These are phyloP conservation scores for Saturnia japonica DNA, from an alignment of 2,888 invertebrate species.

Conservation along the genomic window DNA sequence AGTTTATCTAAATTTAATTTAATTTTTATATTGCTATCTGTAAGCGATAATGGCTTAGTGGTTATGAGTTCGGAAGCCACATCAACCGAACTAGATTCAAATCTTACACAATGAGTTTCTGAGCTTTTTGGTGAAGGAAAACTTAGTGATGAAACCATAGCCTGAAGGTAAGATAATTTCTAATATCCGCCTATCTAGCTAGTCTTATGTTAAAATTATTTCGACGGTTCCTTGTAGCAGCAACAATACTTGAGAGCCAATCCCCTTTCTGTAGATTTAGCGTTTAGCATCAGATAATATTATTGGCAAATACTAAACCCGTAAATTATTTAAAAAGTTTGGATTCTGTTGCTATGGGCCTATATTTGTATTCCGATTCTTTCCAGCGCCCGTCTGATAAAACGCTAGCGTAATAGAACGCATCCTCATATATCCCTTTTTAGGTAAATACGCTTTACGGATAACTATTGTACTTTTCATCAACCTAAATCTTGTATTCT, in stretches of 20 bases:
- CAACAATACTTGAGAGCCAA: too few relatives aligned
- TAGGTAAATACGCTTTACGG: not conserved
- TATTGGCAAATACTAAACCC: too few relatives aligned
- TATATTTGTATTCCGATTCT: not conserved
- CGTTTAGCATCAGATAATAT: too few relatives aligned
- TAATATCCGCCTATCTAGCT: not conserved
- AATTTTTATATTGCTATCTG: not conserved
- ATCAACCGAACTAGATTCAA: not conserved
- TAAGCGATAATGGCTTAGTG: not conserved
- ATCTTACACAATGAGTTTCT: too few relatives aligned
- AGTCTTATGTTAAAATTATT: not conserved
- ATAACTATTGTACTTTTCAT: not conserved
- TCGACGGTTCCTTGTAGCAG: not conserved
- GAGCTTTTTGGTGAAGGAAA: not conserved
- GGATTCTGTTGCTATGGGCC: not conserved
- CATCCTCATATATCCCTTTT: not conserved
- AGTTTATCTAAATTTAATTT: not conserved
- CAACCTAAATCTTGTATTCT: not conserved
- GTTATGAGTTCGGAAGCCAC: not conserved
- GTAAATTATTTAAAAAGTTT: too few relatives aligned
- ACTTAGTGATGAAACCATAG: not conserved
- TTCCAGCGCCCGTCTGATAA: not conserved
- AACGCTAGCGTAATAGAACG: not conserved
- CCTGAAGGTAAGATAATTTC: not conserved
- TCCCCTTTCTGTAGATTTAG: too few relatives aligned